Conservation (phyloP, 2,797 vertebrate genomes). For the Phoeniculus purpureus region DNA sequence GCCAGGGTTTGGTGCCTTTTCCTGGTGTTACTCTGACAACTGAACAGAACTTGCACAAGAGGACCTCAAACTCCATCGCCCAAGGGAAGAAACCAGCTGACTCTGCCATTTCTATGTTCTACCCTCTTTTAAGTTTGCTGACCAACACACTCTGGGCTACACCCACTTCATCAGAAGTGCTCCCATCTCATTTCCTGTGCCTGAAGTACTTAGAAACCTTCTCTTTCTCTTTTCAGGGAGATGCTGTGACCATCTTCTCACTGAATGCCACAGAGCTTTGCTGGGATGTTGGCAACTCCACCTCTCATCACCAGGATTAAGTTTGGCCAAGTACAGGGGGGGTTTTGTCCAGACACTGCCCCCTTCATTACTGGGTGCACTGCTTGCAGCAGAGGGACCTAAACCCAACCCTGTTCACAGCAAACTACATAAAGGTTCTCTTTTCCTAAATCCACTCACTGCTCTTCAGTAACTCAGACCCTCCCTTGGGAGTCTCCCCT, state of each 20-base stretch:
- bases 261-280: background rate
- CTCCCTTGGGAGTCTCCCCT: background rate
- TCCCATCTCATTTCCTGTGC: constrained; percentile 44
- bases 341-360: background rate
- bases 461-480: background rate
- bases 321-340: background rate
- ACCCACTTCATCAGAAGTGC: constrained; percentile 24
- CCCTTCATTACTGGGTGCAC: background rate
- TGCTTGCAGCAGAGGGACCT: background rate
- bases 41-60: constrained; percentile 57
- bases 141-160: constrained; percentile 34
- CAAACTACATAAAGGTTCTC: background rate
- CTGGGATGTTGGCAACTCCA: background rate
- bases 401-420: background rate
- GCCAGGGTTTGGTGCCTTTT: background rate
- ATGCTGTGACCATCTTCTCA: background rate
- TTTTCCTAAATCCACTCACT: background rate
- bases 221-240: background rate
- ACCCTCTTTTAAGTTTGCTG: constrained; percentile 21
- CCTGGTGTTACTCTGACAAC: background rate
- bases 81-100: constrained; percentile 50
- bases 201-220: background rate
- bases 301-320: background rate
- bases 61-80: constrained; percentile 48
- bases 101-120: constrained; percentile 13